Evolutionary conservation across 2,797 vertebrate species (phyloP), one percentile per base, ranked within the genome.

Genomic region (Rhinogobio ventralis): DNA sequence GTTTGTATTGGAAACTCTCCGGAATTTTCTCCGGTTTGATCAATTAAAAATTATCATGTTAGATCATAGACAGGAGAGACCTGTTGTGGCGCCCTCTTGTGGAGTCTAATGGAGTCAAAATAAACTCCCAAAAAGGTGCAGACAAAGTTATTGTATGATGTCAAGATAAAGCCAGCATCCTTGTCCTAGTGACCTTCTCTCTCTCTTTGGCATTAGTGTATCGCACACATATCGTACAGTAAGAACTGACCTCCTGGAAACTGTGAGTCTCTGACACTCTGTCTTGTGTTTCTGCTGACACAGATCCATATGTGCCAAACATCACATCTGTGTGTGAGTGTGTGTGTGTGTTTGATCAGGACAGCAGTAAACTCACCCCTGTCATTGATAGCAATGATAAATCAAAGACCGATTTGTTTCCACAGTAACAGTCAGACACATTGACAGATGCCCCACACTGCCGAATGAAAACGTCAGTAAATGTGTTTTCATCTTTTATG

Each of bases 391-490:
- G 60, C 36, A 75, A 60, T 81, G 73, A 82, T 86, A 75, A 82
- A 76, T 67, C 72, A 76, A 77, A 82, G 69, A 49, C 28, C 36
- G 71, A 66, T 66, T 51, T 75, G 80, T 72, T 46, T 82, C 80
- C 60, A 72, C 9, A 17, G 76, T 79, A 71, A 85, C 36, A 15
- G 72, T 81, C 72, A 23, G 72, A 77, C 42, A 77, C 57, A 75
- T 83, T 83, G 81, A 83, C 45, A 74, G 78, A 68, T 68, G 42
- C 42, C 77, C 33, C 53, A 82, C 80, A n/a, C 53, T 17, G 80
- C 15, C 17, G 5, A 55, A 72, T 33, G 5, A 30, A 30, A 60
- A 46, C n/a, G 39, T 39, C 39, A 39, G 7, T 39, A 1, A 39
- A 39, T 5, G 36, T 36, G 36, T 36, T 36, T 36, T 36, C 39